Base-by-base conservation (phyloP, 2,797 vertebrate species). In the Xenentodon cancila region DNA sequence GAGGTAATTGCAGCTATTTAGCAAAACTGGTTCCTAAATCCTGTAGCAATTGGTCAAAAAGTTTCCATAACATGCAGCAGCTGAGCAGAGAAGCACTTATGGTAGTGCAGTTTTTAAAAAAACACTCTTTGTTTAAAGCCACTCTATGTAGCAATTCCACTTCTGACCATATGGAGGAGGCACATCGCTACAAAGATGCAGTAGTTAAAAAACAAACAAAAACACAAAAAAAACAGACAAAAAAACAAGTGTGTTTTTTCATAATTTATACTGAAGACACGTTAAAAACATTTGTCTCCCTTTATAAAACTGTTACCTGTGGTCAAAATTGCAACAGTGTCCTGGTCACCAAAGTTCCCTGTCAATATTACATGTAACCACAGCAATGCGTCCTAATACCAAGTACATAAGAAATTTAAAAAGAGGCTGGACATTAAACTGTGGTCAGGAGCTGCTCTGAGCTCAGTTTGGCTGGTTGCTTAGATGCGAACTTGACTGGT, bases 191-290 rank as follows among this genome's bases (percentile, higher is more conserved):
- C 9, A 37, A 12, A 37, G 9, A 25, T 25, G 25, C 25, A 25
- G 3, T 15, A 0, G 37, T 15, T 40, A 40, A 37, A 37, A 37
- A 37, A 11, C 9, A 30, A 15, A 3, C 5, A 47, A 18, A 53
- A 78, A 32, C 59, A 75, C 81, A 56, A 56, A 18, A 15, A 21
- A 43, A 7, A 49, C 43, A 47, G 15, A 68, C 50, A 79, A 73
- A 66, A 64, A 37, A 51, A 53, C 13, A 7, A 37, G 59, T 59
- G 84, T 82, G 58, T 71, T 85, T 81, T n/a, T 86, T 73, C 86
- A 94, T 94, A 93, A 93, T 94, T 94, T 94, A 94, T 94, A 89
- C 86, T 82, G 87, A 77, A 90, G 92, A 92, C 78, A 84, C 75
- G 78, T 91, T 88, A 84, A 88, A 92, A 92, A 92, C 84, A 87